phyloP scores from a whole-genome alignment of 1,140 invertebrate species.

The Pseudomyrmex sp. region DNA sequence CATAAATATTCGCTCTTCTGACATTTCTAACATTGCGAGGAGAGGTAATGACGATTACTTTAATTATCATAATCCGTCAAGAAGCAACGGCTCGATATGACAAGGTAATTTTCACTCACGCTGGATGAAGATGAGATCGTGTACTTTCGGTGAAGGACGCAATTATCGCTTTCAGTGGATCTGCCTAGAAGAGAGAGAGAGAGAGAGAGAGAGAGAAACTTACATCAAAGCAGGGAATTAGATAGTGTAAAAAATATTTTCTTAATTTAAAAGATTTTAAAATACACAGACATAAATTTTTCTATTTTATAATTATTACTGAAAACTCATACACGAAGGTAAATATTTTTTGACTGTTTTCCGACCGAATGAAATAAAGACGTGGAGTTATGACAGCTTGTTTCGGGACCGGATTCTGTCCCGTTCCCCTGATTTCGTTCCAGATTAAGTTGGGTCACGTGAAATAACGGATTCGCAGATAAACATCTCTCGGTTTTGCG shows the following conservation, averaged over 20 bases:
- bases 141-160: constrained; percentile 45
- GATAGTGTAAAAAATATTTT: no score
- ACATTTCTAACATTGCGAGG: constrained; percentile 31
- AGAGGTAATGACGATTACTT: constrained; percentile 44
- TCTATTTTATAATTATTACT: no score
- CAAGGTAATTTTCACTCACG: constrained; percentile 51
- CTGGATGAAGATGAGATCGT: constrained; percentile 43
- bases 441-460: not conserved
- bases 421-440: not conserved
- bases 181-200: not conserved
- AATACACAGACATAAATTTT: no score
- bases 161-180: constrained; percentile 36
- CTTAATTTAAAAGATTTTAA: no score
- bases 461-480: constrained; percentile 25
- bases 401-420: not conserved
- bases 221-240: no score
- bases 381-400: not conserved
- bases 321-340: no score
- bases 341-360: not conserved
- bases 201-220: no score
- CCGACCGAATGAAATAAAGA: not conserved
- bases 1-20: constrained; percentile 13
- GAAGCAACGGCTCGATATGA: constrained; percentile 33
- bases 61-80: constrained; percentile 58
- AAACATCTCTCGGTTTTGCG: constrained; percentile 28